These are phyloP conservation scores for Tinamus major DNA, from an alignment of 2,797 vertebrate species.

Conservation along the genomic window DNA sequence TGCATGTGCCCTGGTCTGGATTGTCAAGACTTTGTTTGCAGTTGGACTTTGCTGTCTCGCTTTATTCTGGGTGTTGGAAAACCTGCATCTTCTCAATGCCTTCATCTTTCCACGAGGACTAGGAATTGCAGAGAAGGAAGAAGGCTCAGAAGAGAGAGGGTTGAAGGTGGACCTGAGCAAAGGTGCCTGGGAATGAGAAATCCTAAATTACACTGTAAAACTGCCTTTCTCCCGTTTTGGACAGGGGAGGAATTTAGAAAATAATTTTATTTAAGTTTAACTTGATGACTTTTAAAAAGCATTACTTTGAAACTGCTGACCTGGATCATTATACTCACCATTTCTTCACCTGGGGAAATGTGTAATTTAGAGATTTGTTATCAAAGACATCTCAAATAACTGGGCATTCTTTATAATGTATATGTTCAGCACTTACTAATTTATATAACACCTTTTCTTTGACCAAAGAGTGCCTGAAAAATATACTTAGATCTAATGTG, in stretches of 20 bases:
- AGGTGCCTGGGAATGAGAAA: background rate
- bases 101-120: background rate
- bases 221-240: background rate
- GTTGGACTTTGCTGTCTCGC: background rate
- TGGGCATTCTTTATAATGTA: background rate
- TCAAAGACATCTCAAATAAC: background rate
- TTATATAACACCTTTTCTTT: background rate
- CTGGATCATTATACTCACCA: background rate
- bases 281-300: background rate
- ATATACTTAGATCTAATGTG: background rate
- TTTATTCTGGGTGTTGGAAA: background rate
- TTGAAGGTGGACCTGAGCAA: background rate
- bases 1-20: background rate
- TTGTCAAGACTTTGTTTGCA: background rate
- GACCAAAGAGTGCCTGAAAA: background rate
- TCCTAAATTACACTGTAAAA: background rate
- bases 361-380: background rate
- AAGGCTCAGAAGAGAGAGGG: background rate
- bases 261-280: background rate
- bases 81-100: background rate
- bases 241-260: background rate
- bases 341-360: background rate
- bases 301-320: background rate
- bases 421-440: background rate
- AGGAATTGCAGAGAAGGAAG: background rate